Base-by-base conservation (phyloP, 2,113 vertebrate genomes). In the Eulacestoma nigropectus region DNA sequence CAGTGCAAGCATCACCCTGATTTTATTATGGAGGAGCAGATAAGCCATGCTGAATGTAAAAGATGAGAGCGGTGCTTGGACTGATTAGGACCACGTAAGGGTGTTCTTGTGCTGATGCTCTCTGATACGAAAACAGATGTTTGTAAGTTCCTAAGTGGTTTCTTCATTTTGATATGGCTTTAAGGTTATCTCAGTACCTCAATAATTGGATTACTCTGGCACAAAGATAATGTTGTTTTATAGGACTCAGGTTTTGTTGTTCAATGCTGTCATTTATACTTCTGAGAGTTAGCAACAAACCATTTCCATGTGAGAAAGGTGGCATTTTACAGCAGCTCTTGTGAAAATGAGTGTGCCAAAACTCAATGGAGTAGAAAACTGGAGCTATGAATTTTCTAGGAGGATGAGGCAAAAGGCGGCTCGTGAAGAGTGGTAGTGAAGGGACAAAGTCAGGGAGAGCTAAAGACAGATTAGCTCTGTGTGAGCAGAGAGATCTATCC, bases 121-220 rank as follows among this genome's bases (percentile, higher is more conserved):
- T 76, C 80, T 55, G 88, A 92, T 89, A 92, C 0, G 0, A 88
- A 90, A 92, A 35, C 86, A 92, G 93, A 92, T 81, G 83, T 89
- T 89, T 93, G 10, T 75, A 47, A 72, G 88, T 75, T 95, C 80
- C 83, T 78, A 87, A 96, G 90, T 80, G 92, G 76, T 88, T 94
- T 95, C 92, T 93, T 84, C 68, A 86, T 94, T 84, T 90, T 84
- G 49, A 62, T 84, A 62, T 16, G 73, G 89, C 86, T 96, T 73
- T 87, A 65, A 92, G 73, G 62, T 93, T 90, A 92, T 94, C 92
- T 29, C 56, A 35, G 80, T 57, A 53, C 41, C 63, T 86, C 80
- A 62, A 44, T 90, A 91, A 93, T 74, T 87, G 50, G 37, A 88
- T 95, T 96, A 90, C 69, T 73, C 41, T 55, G 74, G 73, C 73